Evolutionary conservation across 2,888 invertebrate genomes (phyloP), one percentile per base, ranked within the genome.

Genomic region (Noctua fimbriata): DNA sequence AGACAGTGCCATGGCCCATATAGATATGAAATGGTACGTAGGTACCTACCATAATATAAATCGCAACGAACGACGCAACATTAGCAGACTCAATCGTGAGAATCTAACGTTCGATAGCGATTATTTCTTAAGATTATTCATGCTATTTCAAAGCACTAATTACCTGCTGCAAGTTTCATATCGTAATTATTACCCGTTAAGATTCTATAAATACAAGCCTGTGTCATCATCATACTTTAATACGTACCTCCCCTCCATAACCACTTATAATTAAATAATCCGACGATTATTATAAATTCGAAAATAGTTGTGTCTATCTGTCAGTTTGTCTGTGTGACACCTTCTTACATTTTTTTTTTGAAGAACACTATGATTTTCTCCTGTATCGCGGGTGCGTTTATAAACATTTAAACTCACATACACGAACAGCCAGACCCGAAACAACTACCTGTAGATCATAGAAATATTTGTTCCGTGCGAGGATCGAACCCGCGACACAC

Each of bases 51-150:
- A 7, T 41, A n/a, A 66, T 47, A 74, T 52, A 66, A 60, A 66
- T 47, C 10, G 18, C 12, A 32, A 69, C 18, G 44, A 58, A 69
- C 58, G 16, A 60, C 32, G 49, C 9, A 52, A 36, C 7, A 65
- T 55, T 67, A 67, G 24, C 16, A 52, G 44, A 32, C 14, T 69
- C 36, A 44, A 60, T 71, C 44, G 16, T 63, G 58, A 71, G 66
- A 79, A 36, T 47, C 12, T 18, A 71, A 10, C 32, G 24, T 41
- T 73, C 24, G 21, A 52, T 81, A 36, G 52, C 47, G 44, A 73
- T 70, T 81, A 82, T 82, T 52, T 52, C 41, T 60, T n/a, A 32
- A 52, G 49, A 81, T 73, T 65, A 81, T 74, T 60, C 47, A 69
- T 58, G 52, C n/a, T 73, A 81, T 73, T 73, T 73, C 44, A 63